Percentiles rank a stretch among this genome's conserved stretches.
Conservation (phyloP, 2,113 vertebrate species). For the Trachemys scripta region DNA sequence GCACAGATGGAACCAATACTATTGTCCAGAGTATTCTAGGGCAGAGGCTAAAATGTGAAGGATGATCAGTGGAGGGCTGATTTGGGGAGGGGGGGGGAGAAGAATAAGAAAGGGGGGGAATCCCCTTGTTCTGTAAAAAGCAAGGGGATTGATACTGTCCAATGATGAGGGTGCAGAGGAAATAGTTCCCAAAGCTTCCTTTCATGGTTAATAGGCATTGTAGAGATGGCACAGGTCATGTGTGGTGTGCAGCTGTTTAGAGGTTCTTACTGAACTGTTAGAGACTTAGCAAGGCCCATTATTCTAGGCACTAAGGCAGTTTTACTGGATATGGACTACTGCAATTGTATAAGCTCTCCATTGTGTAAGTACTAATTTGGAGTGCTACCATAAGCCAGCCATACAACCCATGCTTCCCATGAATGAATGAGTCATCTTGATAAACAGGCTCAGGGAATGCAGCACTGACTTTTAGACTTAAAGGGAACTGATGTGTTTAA, state of each 20-base stretch:
- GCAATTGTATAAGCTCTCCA: constrained; percentile 77
- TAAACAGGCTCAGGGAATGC: constrained; percentile 56
- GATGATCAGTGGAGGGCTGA: constrained; percentile 72
- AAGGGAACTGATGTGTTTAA: constrained; percentile 46
- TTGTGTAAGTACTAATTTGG: constrained; percentile 77
- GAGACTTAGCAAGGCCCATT: constrained; percentile 68
- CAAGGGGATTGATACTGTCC: constrained; percentile 21
- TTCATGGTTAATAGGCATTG: constrained; percentile 68
- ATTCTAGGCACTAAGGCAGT: constrained; percentile 69
- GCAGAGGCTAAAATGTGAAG: constrained; percentile 80
- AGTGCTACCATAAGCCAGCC: constrained; percentile 70
- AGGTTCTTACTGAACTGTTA: constrained; percentile 76
- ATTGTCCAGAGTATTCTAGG: constrained; percentile 78
- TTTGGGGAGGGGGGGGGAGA: background rate
- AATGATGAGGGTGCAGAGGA: constrained; percentile 50
- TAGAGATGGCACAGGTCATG: constrained; percentile 72
- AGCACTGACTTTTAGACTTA: constrained; percentile 67
- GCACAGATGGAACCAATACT: constrained; percentile 81
- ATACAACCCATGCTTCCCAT: constrained; percentile 57
- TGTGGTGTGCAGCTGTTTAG: constrained; percentile 75
- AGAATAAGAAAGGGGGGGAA: background rate
- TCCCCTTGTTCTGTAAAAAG: constrained; percentile 67
- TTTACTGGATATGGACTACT: constrained; percentile 78
- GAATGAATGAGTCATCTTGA: constrained; percentile 71
- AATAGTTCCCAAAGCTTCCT: constrained; percentile 67